A percentile compares a stretch with the other conserved stretches of the same genome.
phyloP scores from a whole-genome alignment of 1,140 invertebrate genomes.

The Semibalanus balanoides region DNA sequence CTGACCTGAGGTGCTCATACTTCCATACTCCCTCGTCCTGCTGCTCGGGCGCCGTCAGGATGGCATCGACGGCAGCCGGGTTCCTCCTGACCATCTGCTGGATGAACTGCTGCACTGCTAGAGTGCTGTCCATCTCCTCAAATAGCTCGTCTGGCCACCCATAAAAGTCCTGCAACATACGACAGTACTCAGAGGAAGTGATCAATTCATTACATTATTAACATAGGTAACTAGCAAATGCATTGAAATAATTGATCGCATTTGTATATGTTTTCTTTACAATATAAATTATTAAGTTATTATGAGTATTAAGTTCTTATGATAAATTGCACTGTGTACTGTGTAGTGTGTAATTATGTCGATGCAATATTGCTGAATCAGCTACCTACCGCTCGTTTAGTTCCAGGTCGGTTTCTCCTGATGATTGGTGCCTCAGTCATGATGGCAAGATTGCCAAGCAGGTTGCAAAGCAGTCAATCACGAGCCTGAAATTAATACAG shows the following conservation, averaged over 20 bases:
- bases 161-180: constrained; percentile 82
- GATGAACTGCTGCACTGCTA: constrained; percentile 97
- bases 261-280: too few species aligned
- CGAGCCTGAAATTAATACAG: too few species aligned
- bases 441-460: not conserved
- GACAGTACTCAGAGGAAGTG: too few species aligned
- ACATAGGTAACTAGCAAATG: not conserved
- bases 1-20: constrained; percentile 83
- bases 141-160: constrained; percentile 96
- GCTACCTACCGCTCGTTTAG: not conserved
- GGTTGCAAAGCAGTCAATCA: too few species aligned
- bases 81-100: constrained; percentile 93
- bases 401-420: not conserved
- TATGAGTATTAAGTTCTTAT: not conserved
- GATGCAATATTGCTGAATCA: too few species aligned
- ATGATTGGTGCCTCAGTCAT: not conserved
- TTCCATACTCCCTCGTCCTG: constrained; percentile 99
- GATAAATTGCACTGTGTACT: not conserved
- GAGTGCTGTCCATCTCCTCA: constrained; percentile 98
- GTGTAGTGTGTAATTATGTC: too few species aligned
- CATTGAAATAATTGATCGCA: too few species aligned
- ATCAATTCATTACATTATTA: not conserved
- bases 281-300: not conserved
- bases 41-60: constrained; percentile 86
- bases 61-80: constrained; percentile 82